Conservation (phyloP, 2,888 invertebrate species). For the Tachina fera region DNA sequence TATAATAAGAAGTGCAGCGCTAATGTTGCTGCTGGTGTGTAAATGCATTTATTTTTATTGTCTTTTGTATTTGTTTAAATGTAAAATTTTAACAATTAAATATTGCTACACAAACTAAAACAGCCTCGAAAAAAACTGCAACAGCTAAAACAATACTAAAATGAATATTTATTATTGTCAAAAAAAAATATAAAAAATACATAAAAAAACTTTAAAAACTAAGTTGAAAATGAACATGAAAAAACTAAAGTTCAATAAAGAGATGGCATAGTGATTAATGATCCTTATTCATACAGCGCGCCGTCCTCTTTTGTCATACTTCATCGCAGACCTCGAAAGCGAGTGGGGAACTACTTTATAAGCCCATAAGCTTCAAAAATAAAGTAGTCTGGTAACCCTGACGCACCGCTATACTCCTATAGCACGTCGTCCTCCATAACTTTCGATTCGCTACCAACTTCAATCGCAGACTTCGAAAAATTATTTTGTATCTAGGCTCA, state of each 20-base stretch:
- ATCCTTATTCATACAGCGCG: background rate
- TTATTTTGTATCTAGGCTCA: too few species aligned
- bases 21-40: background rate
- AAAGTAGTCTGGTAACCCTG: too few species aligned
- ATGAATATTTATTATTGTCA: slow-evolving; percentile 50
- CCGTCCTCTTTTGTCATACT: too few species aligned
- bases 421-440: too few species aligned
- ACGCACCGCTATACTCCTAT: too few species aligned
- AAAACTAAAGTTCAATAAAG: background rate
- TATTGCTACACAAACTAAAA: slow-evolving; percentile 14
- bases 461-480: too few species aligned
- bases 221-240: background rate
- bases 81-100: slow-evolving; percentile 52
- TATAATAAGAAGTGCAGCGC: background rate
- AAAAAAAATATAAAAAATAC: slow-evolving; percentile 23
- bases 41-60: slow-evolving; percentile 15
- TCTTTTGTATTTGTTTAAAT: slow-evolving; percentile 40
- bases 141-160: slow-evolving; percentile 28
- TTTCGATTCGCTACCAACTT: too few species aligned
- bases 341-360: too few species aligned
- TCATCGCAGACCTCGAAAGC: too few species aligned
- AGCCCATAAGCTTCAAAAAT: too few species aligned
- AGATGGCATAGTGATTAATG: background rate
- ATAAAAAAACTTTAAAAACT: background rate
- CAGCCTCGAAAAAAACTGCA: background rate